Percentiles rank a stretch among this genome's conserved stretches.
Evolutionary conservation across 2,888 invertebrate species (phyloP).

Genomic region (Heliconius aoede): DNA sequence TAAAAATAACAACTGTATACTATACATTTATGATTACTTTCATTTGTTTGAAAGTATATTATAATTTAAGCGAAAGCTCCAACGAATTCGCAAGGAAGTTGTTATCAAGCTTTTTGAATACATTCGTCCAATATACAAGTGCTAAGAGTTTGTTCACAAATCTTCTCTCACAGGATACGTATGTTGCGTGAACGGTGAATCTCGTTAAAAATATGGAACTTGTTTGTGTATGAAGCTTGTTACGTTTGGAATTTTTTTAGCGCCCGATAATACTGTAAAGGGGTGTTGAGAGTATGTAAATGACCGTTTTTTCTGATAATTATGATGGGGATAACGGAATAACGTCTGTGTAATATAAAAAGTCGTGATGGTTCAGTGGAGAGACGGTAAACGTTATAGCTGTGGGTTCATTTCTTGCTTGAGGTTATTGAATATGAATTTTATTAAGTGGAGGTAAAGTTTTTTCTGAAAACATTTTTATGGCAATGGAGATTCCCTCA

Average conservation of each 20-base stretch:
- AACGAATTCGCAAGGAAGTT: slow-evolving; percentile 31
- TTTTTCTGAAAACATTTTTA: no score
- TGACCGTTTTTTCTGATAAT: slow-evolving; percentile 11
- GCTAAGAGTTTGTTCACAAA: slow-evolving; percentile 22
- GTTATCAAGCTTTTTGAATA: slow-evolving; percentile 37
- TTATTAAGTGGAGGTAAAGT: no score
- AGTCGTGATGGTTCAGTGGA: neutral
- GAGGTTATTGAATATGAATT: no score
- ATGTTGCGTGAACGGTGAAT: neutral
- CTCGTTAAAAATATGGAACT: slow-evolving; percentile 25
- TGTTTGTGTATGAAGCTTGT: slow-evolving; percentile 9
- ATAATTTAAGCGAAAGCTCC: slow-evolving; percentile 30
- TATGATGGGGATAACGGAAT: neutral
- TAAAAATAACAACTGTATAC: neutral
- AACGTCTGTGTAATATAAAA: neutral
- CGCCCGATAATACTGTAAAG: neutral
- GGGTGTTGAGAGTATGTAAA: neutral
- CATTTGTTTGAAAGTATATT: slow-evolving; percentile 27
- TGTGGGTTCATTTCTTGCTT: neutral
- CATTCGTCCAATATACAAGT: slow-evolving; percentile 26
- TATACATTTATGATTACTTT: neutral
- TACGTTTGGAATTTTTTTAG: slow-evolving; percentile 13
- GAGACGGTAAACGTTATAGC: neutral
- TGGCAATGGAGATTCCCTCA: no score
- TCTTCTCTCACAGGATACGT: slow-evolving; percentile 7